Percentiles rank a stretch among this genome's conserved stretches.
These are phyloP conservation scores for Amniataba percoides DNA, from an alignment of 2,797 vertebrate genomes.

Conservation along the genomic window DNA sequence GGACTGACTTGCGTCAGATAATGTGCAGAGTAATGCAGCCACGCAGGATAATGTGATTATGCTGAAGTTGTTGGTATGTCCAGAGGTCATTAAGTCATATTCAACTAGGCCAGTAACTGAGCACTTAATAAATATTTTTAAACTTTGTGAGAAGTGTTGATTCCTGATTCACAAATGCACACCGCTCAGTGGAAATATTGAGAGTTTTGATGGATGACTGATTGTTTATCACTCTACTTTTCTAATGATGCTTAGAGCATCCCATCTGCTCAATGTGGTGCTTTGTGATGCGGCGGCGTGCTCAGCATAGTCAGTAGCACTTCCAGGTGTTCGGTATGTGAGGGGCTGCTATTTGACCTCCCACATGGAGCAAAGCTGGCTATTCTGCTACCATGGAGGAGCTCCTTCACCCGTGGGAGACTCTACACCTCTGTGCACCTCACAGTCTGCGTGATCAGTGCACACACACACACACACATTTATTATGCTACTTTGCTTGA, in stretches of 20 bases:
- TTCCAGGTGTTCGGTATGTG: slow-evolving; percentile 70
- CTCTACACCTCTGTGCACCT: slow-evolving; percentile 57
- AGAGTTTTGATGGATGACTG: slow-evolving; percentile 41
- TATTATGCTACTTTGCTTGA: slow-evolving; percentile 80
- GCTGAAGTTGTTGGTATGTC: slow-evolving; percentile 5
- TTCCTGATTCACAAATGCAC: slow-evolving; percentile 13
- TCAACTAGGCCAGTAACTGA: slow-evolving; percentile 9
- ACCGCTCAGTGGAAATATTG: slow-evolving; percentile 11
- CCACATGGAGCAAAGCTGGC: slow-evolving; percentile 57
- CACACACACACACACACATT: slow-evolving; percentile 64
- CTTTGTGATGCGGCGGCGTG: slow-evolving; percentile 41
- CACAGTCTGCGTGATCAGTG: slow-evolving; percentile 62
- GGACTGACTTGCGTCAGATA: background rate
- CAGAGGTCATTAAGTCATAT: slow-evolving; percentile 4
- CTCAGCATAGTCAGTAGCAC: slow-evolving; percentile 44
- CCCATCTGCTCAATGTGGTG: slow-evolving; percentile 59
- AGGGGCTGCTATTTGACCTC: slow-evolving; percentile 61
- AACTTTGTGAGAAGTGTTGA: background rate
- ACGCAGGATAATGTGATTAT: slow-evolving; percentile 1
- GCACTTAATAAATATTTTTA: background rate
- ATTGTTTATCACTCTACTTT: slow-evolving; percentile 51
- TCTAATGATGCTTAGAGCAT: slow-evolving; percentile 38
- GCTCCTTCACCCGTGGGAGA: slow-evolving; percentile 65
- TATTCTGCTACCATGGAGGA: slow-evolving; percentile 53
- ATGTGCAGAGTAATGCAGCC: background rate